Evolutionary conservation across 2,888 invertebrate species (phyloP), one percentile per base, ranked within the genome.

Genomic region (Mythimna pallens): DNA sequence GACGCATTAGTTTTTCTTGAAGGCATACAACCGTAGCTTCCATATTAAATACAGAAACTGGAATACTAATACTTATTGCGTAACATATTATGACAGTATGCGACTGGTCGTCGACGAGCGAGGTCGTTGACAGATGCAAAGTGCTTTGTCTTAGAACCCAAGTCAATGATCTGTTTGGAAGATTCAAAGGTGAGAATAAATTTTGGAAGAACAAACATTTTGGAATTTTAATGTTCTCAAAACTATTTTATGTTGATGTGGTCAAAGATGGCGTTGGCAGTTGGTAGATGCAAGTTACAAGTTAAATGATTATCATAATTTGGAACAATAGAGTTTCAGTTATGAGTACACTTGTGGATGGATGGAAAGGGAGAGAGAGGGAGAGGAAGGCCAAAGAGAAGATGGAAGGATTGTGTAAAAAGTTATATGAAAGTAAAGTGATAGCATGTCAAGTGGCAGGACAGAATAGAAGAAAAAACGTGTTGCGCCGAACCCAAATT

Each of bases 81-180:
- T 82, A 85, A 85, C 54, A 55, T 85, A 61, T 73, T 73, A 80
- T 80, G 81, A 80, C 81, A 85, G 78, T 61, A 68, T 63, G 22
- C 71, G 69, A 68, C 75, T 43, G 63, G 62, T 70, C 64, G 58
- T 68, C 58, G 66, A 47, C 17, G 47, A 58, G 34, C 12, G 79
- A 82, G 86, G 86, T 86, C 86, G 82, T 78, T 77, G 65, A 79
- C 76, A 79, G 79, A 57, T 73, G 73, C 74, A 55, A 69, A 57
- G 65, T 75, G 65, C 74, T 81, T 85, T 85, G 79, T 79, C 62
- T 79, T 54, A 73, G 65, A 76, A 73, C 47, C 43, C 52, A 73
- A 79, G 79, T 77, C 77, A 77, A 63, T 62, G 86, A 78, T 77
- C 85, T 74, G 68, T 47, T 68, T 47, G 12, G 57, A 58, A 68